These are phyloP conservation scores for Myopa tessellatipennis DNA, from an alignment of 2,888 invertebrate genomes.

Conservation along the genomic window DNA sequence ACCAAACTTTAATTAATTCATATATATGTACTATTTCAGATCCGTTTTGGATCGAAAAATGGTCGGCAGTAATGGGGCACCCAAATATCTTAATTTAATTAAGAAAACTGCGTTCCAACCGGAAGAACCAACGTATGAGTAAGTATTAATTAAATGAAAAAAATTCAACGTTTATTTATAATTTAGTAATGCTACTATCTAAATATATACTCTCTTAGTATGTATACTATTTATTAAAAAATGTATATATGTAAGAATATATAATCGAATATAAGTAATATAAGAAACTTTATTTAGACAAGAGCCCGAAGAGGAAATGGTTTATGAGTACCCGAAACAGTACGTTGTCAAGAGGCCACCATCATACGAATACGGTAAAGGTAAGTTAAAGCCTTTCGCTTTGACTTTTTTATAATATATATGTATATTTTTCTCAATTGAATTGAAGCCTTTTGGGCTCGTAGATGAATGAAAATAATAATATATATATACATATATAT, in stretches of 20 bases:
- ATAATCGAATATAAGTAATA: background rate
- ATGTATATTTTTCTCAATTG: background rate
- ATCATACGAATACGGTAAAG: constrained; percentile 47
- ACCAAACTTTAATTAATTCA: constrained; percentile 34
- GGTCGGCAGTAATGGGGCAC: constrained; percentile 49
- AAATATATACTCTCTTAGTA: background rate
- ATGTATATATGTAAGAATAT: background rate
- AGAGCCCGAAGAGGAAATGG: constrained; percentile 44
- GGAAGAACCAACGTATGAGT: constrained; percentile 39
- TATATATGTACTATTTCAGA: constrained; percentile 46
- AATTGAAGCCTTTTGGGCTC: background rate
- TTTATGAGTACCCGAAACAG: constrained; percentile 34
- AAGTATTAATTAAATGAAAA: constrained; percentile 31
- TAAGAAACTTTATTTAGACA: constrained; percentile 33
- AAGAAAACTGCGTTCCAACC: constrained; percentile 49
- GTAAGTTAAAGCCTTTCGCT: constrained; percentile 35
- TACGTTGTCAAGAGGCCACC: constrained; percentile 36
- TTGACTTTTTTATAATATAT: background rate
- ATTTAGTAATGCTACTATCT: background rate
- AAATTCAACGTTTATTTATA: background rate
- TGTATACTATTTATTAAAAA: background rate
- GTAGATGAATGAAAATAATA: constrained; percentile 6
- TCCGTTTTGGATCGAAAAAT: constrained; percentile 59
- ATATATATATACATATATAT: constrained; percentile 11
- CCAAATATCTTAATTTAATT: constrained; percentile 58